phyloP scores from a whole-genome alignment of 1,140 invertebrate species.

The Drusus annulatus region DNA sequence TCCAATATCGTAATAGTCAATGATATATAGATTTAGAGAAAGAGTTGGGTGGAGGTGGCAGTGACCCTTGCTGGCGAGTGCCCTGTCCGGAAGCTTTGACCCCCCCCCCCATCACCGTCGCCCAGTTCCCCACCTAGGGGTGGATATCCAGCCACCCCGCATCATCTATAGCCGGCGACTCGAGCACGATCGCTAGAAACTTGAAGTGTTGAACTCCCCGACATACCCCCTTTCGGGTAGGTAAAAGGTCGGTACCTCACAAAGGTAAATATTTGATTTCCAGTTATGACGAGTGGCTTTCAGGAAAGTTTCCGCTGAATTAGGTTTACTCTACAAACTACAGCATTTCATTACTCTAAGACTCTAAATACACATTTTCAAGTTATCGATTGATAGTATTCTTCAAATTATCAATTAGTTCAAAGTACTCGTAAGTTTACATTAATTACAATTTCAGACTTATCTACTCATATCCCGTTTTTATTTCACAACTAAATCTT shows the following conservation, averaged over 20 bases:
- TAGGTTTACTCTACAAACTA: background rate
- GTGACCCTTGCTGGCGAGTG: constrained; percentile 4
- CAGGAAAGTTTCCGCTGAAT: constrained; percentile 13
- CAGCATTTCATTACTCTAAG: too few species aligned
- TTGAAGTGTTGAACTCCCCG: background rate
- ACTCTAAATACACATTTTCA: too few species aligned
- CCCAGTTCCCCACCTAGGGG: too few species aligned
- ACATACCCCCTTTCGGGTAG: background rate
- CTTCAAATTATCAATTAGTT: too few species aligned
- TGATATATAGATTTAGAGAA: background rate
- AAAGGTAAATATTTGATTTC: constrained; percentile 31
- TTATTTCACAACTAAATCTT: too few species aligned
- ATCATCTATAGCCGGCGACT: background rate
- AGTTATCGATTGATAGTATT: too few species aligned
- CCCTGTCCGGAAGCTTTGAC: constrained; percentile 14
- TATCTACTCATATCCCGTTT: too few species aligned
- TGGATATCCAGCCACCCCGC: background rate
- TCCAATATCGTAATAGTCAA: too few species aligned
- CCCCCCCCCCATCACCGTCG: background rate
- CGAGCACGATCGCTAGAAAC: too few species aligned
- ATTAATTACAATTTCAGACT: too few species aligned
- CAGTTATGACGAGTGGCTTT: constrained; percentile 27
- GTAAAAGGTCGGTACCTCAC: background rate
- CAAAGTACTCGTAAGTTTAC: too few species aligned
- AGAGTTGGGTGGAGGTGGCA: background rate